Base-by-base conservation (phyloP, 1,140 invertebrate genomes). In the Micrasema minimum region DNA sequence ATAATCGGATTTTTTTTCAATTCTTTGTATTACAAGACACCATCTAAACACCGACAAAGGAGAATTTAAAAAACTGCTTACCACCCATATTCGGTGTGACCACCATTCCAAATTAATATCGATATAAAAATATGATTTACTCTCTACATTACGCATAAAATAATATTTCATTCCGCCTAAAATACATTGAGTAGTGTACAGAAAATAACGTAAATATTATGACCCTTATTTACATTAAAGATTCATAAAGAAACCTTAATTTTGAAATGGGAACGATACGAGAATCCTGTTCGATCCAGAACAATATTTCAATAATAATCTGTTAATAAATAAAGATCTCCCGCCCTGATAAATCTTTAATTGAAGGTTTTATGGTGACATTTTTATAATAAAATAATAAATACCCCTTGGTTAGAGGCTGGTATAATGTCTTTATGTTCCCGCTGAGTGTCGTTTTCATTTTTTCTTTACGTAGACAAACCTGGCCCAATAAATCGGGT, bases 401-500 rank as follows among this genome's bases (percentile, higher is more conserved):
- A 45, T 9, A 57, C 31, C 26, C 37, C 11, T 45, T 20, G 18
- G 14, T 22, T 22, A 20, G 57, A 45, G 57, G 37, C 18, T 45
- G 37, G 50, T 69, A 59, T 64, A 69, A 66, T 72, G 64, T 66
- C 66, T 69, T 72, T 55, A 66, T 69, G 55, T 41, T 38, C 66
- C 46, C 37, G 66, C 66, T 43, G 66, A 57, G 26, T 46, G 35
- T 65, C 26, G 41, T 65, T 65, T 66, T 68, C 20, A 37, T 53
- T 43, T 55, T 55, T 35, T 68, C 57, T 31, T 61, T 66, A 9
- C 31, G 11, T 12, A 48, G 51, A 73, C 72, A 73, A 73, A 73
- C 69, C 69, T 73, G 62, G 41, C 66, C 66, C 41, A 66, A 69
- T 73, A 73, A 73, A 73, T 73, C 66, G 69, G 62, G 66, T 61